Conservation (phyloP, 2,888 invertebrate species). For the Branchellion lobata region DNA sequence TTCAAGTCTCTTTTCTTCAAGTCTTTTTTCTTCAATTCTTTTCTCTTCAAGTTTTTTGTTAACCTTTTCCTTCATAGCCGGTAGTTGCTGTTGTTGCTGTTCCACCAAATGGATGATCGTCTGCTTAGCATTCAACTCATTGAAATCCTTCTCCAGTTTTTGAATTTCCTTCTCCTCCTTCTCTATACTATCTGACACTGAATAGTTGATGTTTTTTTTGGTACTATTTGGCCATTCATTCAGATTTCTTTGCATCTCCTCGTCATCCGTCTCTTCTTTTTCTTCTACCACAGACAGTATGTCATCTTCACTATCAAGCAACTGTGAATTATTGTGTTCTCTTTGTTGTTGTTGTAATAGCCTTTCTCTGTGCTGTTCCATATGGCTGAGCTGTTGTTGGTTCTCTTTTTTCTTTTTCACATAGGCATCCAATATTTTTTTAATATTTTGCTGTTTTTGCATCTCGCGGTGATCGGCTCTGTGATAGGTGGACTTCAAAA, state of each 20-base stretch:
- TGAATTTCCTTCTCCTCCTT: not conserved
- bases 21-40: no score
- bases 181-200: not conserved
- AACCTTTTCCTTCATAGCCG: not conserved
- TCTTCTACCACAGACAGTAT: not conserved
- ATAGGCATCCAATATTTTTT: not conserved
- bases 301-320: not conserved
- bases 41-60: no score
- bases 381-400: not conserved
- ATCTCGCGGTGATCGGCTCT: not conserved
- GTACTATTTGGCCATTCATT: not conserved
- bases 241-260: not conserved
- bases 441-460: not conserved
- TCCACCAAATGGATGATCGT: not conserved
- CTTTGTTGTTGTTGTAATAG: not conserved
- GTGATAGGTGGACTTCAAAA: not conserved
- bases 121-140: not conserved
- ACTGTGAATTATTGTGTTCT: not conserved
- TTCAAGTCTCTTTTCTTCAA: no score
- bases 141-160: not conserved
- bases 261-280: not conserved
- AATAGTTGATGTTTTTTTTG: not conserved
- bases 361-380: not conserved
- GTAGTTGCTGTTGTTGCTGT: not conserved
- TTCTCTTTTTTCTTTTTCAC: not conserved